Percentiles rank a stretch among this genome's conserved stretches.
These are phyloP conservation scores for Lycophotia porphyrea DNA, from an alignment of 2,888 invertebrate genomes.

Conservation along the genomic window DNA sequence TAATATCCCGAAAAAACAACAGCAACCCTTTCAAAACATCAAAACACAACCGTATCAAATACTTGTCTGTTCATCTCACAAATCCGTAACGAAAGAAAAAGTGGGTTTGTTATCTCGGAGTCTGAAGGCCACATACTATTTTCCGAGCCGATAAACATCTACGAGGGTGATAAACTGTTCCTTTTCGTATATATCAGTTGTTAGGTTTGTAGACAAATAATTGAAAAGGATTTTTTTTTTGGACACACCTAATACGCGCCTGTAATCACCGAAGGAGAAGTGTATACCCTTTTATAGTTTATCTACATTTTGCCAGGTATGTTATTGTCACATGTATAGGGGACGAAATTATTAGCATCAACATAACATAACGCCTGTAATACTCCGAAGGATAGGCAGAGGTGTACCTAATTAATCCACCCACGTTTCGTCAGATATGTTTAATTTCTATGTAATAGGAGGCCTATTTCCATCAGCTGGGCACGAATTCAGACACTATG, in stretches of 20 bases:
- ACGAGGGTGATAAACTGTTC: slow-evolving; percentile 68
- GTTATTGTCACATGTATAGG: neutral
- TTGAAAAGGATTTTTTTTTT: neutral
- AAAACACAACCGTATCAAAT: slow-evolving; percentile 20
- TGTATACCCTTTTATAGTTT: too few relatives aligned
- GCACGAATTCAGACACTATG: neutral
- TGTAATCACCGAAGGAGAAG: neutral
- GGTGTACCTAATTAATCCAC: neutral
- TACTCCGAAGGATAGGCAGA: neutral
- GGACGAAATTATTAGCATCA: neutral
- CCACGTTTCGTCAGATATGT: neutral
- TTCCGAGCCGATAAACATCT: slow-evolving; percentile 72
- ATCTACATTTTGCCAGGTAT: neutral
- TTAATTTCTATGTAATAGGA: neutral
- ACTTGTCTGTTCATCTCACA: slow-evolving; percentile 53
- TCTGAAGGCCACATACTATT: slow-evolving; percentile 68
- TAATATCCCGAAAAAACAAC: neutral
- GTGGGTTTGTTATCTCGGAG: slow-evolving; percentile 48
- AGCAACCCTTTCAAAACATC: neutral
- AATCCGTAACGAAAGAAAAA: slow-evolving; percentile 52
- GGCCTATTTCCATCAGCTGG: neutral
- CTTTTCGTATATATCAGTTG: slow-evolving; percentile 33
- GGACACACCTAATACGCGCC: too few relatives aligned
- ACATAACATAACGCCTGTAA: neutral
- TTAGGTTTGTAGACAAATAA: neutral